Conservation (phyloP, 2,113 vertebrate genomes). For the Ibidorhyncha struthersii region DNA sequence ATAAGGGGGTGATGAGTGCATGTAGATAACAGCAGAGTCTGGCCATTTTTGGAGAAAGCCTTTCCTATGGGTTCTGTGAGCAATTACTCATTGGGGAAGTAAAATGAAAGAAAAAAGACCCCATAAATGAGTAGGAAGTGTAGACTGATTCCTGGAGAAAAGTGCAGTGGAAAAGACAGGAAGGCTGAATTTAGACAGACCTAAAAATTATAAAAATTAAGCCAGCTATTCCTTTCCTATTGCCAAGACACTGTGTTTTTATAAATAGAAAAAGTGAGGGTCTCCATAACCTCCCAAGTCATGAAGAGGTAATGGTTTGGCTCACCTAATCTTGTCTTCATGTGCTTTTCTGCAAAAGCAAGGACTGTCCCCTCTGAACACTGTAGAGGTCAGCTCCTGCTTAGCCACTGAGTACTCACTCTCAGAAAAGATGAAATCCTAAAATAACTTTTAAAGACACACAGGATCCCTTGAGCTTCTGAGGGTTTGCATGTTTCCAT, state of each 20-base stretch:
- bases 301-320: background rate
- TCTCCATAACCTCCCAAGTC: background rate
- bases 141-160: constrained; percentile 24
- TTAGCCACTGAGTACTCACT: background rate
- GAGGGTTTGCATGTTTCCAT: background rate
- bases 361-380: background rate
- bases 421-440: background rate
- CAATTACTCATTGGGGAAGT: background rate
- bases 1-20: background rate
- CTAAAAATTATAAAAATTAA: background rate
- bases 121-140: background rate
- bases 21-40: background rate
- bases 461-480: background rate
- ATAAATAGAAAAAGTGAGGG: background rate
- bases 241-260: background rate
- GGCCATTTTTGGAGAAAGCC: background rate
- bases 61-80: background rate
- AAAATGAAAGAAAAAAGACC: background rate
- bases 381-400: background rate
- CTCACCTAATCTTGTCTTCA: background rate
- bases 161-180: background rate
- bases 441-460: background rate
- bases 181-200: constrained; percentile 4
- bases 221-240: background rate
- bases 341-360: background rate